Evolutionary conservation across 2,797 vertebrate species (phyloP).

Genomic region (Limosa lapponica): DNA sequence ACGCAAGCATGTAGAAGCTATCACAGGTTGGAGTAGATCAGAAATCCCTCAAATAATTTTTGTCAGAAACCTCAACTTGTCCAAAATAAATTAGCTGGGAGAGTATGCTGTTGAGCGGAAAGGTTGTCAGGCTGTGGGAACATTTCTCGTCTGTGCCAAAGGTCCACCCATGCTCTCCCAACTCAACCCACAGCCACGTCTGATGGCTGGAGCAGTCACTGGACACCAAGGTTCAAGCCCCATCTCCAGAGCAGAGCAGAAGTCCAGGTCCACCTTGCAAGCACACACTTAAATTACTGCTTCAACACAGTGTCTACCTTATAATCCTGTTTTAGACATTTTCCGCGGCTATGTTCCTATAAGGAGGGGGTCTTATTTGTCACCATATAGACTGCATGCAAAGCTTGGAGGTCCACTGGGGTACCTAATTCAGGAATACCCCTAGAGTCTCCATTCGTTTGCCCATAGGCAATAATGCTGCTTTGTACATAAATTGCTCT

Average conservation of each 20-base stretch:
- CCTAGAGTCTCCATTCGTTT: neutral
- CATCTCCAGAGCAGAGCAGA: neutral
- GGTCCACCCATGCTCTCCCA: neutral
- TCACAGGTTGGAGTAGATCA: neutral
- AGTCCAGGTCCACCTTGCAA: neutral
- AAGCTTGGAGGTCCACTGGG: neutral
- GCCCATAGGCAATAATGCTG: neutral
- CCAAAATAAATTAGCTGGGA: neutral
- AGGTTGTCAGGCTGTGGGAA: neutral
- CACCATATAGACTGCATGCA: neutral
- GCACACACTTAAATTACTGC: too few species aligned
- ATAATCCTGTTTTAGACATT: neutral
- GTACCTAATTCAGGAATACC: neutral
- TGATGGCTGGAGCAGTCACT: neutral
- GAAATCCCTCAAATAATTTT: neutral
- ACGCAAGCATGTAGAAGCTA: neutral
- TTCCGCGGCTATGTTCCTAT: neutral
- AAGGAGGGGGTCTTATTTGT: neutral
- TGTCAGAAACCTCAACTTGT: neutral
- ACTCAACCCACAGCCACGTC: fast-evolving
- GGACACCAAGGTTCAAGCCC: neutral
- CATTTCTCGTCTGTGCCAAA: fast-evolving
- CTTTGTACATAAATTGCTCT: neutral
- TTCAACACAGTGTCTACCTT: neutral
- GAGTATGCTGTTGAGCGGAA: neutral